A percentile compares a stretch with the other conserved stretches of the same genome.
These are phyloP conservation scores for Sarcophaga bullata DNA, from an alignment of 1,140 invertebrate species.

Conservation along the genomic window DNA sequence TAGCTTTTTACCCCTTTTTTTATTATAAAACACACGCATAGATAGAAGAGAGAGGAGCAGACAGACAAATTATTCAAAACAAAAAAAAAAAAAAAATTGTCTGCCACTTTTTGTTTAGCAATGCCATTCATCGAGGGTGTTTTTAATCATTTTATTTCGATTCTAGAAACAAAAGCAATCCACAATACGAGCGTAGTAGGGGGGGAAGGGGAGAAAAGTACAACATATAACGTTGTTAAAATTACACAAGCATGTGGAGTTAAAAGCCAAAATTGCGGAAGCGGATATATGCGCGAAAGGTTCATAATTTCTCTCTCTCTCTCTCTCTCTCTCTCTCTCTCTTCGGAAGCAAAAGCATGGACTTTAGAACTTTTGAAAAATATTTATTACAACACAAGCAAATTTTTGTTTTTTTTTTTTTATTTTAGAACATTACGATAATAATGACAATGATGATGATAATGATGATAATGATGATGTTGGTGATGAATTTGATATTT, in stretches of 20 bases:
- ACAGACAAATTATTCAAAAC: conserved; percentile 35
- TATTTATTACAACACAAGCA: no score
- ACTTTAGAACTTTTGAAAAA: not conserved
- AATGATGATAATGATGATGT: conserved; percentile 16
- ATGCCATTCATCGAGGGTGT: not conserved
- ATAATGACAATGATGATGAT: no score
- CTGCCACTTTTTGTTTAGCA: not conserved
- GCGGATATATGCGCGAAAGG: conserved; percentile 37
- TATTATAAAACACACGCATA: not conserved
- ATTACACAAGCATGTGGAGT: conserved; percentile 5
- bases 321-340: not conserved
- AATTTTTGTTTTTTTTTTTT: no score
- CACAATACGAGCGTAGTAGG: not conserved
- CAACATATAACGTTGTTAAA: conserved; percentile 9
- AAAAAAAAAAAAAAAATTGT: not conserved
- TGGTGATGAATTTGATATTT: not conserved
- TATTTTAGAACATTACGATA: no score
- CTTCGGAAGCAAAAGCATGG: not conserved
- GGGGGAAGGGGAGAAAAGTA: not conserved
- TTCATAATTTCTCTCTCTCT: conserved; percentile 19
- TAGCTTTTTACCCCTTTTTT: conserved; percentile 5
- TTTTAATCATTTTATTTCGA: conserved; percentile 29
- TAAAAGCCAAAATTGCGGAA: conserved; percentile 38
- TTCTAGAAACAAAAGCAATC: not conserved
- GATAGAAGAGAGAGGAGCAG: not conserved